Evolutionary conservation across 2,888 invertebrate genomes (phyloP).

Genomic region (Stenodema calcarata): DNA sequence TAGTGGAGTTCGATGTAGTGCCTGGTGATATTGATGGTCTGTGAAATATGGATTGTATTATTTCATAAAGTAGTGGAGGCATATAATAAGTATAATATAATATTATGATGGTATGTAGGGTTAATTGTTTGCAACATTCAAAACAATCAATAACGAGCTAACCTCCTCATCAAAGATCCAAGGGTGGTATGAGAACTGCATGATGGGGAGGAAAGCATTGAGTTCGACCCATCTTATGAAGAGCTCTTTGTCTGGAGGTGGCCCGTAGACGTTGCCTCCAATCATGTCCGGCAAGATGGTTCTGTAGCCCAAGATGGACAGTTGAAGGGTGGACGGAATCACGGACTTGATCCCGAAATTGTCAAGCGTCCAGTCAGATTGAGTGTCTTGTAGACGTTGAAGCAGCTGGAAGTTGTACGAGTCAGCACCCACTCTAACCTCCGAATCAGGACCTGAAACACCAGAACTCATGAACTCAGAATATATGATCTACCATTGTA

Average conservation of each 20-base stretch:
- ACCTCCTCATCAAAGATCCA: conserved; percentile 76
- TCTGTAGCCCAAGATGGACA: conserved; percentile 72
- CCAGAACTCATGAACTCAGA: too few species aligned
- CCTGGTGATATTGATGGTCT: conserved; percentile 70
- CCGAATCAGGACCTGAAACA: conserved; percentile 59
- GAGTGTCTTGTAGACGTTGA: conserved; percentile 80
- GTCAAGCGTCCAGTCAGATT: conserved; percentile 71
- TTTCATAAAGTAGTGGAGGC: too few species aligned
- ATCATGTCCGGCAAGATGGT: conserved; percentile 83
- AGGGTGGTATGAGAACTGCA: conserved; percentile 81
- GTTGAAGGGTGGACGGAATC: conserved; percentile 73
- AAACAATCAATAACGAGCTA: too few species aligned
- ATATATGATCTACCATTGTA: too few species aligned
- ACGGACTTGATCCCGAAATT: conserved; percentile 75
- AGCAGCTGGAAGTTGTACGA: conserved; percentile 60
- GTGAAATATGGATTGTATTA: conserved; percentile 59
- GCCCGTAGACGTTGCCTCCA: conserved; percentile 72
- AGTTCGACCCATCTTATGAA: conserved; percentile 82
- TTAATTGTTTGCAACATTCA: too few species aligned
- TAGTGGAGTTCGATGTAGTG: conserved; percentile 73
- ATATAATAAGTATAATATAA: too few species aligned
- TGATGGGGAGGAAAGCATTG: conserved; percentile 76
- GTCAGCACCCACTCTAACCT: conserved; percentile 75
- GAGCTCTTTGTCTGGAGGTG: conserved; percentile 68
- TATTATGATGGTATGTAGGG: background rate